Conservation (phyloP, 2,888 invertebrate species). For the Eustalomyia histrio region DNA sequence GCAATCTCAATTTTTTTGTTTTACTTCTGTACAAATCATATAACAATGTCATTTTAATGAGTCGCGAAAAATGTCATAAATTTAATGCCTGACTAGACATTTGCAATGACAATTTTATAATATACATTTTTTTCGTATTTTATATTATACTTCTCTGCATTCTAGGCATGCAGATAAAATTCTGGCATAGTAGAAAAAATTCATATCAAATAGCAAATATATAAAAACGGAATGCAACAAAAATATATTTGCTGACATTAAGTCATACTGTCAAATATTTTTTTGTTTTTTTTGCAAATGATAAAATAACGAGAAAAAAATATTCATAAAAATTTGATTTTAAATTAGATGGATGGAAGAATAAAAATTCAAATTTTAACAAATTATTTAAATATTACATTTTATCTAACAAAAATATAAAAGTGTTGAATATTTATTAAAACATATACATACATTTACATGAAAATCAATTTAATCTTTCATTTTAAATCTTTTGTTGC, state of each 20-base stretch:
- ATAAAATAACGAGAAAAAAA: constrained; percentile 1
- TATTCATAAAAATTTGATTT: constrained; percentile 34
- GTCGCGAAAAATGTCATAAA: constrained; percentile 65
- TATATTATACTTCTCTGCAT: constrained; percentile 42
- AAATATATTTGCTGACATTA: constrained; percentile 38
- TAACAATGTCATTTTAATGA: constrained; percentile 64
- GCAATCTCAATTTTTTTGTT: background rate
- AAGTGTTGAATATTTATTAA: background rate
- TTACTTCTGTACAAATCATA: constrained; percentile 42
- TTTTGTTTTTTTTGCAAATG: background rate
- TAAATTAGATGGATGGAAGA: constrained; percentile 12
- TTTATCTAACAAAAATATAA: background rate
- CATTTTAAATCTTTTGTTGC: background rate
- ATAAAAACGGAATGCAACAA: background rate
- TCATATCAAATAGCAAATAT: constrained; percentile 7
- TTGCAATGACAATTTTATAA: constrained; percentile 55
- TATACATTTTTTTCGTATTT: background rate
- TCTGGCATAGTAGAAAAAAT: constrained; percentile 12
- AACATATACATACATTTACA: no score
- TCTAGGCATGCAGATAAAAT: constrained; percentile 36
- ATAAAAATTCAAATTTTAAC: constrained; percentile 12
- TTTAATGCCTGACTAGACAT: constrained; percentile 66
- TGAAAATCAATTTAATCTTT: background rate
- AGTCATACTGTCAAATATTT: constrained; percentile 44
- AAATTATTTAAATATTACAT: background rate